These are phyloP conservation scores for Eurystomus glaucurus DNA, from an alignment of 2,797 vertebrate genomes.

Conservation along the genomic window DNA sequence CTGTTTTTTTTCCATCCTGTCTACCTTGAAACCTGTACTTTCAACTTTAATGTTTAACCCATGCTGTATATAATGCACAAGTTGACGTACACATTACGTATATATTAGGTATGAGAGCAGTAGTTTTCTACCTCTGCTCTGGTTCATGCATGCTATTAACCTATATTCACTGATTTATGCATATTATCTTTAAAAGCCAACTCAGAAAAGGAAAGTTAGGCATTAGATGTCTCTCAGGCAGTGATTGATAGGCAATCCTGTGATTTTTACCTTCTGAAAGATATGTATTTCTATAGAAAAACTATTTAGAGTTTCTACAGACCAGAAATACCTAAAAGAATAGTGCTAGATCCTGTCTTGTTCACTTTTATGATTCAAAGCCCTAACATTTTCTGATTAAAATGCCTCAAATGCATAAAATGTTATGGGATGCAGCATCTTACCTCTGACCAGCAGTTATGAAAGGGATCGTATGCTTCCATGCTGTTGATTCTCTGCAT, in stretches of 20 bases:
- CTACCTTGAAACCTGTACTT: not conserved
- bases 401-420: not conserved
- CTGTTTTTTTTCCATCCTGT: not conserved
- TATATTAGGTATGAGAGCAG: not conserved
- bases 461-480: conserved; percentile 95
- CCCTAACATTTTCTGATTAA: not conserved
- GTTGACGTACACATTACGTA: not conserved
- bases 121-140: not conserved
- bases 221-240: not conserved
- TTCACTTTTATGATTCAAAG: not conserved
- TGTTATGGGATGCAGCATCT: not conserved
- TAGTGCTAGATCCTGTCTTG: not conserved
- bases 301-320: not conserved
- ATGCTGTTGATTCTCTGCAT: conserved; percentile 91
- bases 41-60: not conserved
- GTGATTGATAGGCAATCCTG: fast-evolving
- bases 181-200: not conserved
- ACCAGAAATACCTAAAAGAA: not conserved
- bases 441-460: conserved; percentile 97
- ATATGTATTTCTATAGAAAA: not conserved
- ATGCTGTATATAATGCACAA: not conserved
- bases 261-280: not conserved
- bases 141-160: not conserved
- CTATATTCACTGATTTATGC: not conserved
- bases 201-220: not conserved